Evolutionary conservation across 2,797 vertebrate genomes (phyloP), one percentile per base, ranked within the genome.

Genomic region (Melopsittacus undulatus): DNA sequence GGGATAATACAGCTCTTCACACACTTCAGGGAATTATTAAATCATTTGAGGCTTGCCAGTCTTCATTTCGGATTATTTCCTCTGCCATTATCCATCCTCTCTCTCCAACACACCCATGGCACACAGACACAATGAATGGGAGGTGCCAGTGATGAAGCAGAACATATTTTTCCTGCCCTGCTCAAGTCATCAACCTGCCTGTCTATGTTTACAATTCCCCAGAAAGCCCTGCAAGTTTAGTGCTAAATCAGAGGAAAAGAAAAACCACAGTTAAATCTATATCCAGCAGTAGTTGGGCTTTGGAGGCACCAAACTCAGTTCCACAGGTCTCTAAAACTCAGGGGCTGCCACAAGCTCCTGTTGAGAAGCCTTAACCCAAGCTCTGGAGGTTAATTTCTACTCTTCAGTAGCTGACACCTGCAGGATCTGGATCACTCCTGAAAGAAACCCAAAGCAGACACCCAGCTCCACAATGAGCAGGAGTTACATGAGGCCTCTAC

Each of bases 11-110:
- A 73, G 42, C 77, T 87, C 68, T 38, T 79, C 74, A 73, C 62
- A 83, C 36, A 76, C 66, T 94, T 95, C 23, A 86, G 86, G 73
- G 96, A 95, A 95, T 79, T 7, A 89, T 83, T 36, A 89, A 64
- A 66, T 91, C 73, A 90, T 77, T n/a, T 93, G 78, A 78, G n/a
- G 48, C 66, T 78, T 68, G 15, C 69, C 30, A 57, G 63, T 74
- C 80, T 70, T 90, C 81, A 91, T 91, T 94, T 91, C 88, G 91
- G 66, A 85, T 81, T 34, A 89, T 87, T 80, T 81, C 51, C 8
- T 67, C 67, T 77, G 42, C 62, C 43, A 42, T 72, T 88, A 91
- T 21, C 51, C 67, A 56, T 68, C 63, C 48, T 48, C 49, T 83
- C 54, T 59, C 75, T 21, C 30, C 56, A 54, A 57, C 43, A 62